These are phyloP conservation scores for Drosophila sechellia DNA, from an alignment of 1,140 invertebrate species.

Conservation along the genomic window DNA sequence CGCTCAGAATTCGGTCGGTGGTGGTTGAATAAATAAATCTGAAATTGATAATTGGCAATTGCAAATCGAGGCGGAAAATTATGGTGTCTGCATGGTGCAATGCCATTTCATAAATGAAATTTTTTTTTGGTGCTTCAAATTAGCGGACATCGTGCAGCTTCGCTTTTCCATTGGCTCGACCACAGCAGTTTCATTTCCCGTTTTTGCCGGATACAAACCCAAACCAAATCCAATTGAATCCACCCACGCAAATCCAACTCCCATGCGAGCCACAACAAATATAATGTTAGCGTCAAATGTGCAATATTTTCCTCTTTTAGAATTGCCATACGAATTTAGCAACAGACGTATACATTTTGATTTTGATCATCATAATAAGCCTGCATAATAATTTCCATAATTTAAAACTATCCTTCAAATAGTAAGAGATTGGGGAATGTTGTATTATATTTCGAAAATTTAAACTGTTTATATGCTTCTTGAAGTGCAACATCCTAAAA, in stretches of 20 bases:
- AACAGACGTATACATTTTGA: not conserved
- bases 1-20: not conserved
- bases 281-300: constrained; percentile 3
- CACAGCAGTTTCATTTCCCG: constrained; percentile 74
- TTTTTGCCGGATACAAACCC: constrained; percentile 21
- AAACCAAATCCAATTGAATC: not conserved
- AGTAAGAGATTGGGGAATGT: no score
- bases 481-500: no score
- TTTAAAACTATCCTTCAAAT: no score
- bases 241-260: not conserved
- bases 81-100: constrained; percentile 47
- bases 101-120: constrained; percentile 67
- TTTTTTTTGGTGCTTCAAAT: constrained; percentile 30
- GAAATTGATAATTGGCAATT: constrained; percentile 68
- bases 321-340: not conserved
- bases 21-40: constrained; percentile 27
- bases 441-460: no score
- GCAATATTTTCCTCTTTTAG: not conserved
- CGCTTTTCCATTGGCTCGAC: constrained; percentile 54
- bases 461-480: no score
- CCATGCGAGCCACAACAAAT: constrained; percentile 2
- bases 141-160: constrained; percentile 1
- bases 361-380: no score
- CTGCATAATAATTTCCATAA: no score
- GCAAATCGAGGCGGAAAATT: constrained; percentile 52